A percentile compares a stretch with the other conserved stretches of the same genome.
These are phyloP conservation scores for Ibycter americanus DNA, from an alignment of 2,797 vertebrate genomes.

Conservation along the genomic window DNA sequence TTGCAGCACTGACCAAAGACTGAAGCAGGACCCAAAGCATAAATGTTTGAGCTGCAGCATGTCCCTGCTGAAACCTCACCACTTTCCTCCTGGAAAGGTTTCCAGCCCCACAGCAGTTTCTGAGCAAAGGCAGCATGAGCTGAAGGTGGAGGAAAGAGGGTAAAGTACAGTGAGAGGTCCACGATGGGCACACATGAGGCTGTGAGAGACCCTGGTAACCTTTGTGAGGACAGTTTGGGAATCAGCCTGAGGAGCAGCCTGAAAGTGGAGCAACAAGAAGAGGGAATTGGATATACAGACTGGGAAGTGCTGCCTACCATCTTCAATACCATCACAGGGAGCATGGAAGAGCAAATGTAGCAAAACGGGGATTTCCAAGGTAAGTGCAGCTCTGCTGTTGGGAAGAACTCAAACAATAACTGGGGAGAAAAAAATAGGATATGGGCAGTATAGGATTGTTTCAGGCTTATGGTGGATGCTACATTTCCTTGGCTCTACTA, in stretches of 20 bases:
- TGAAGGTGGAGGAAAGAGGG: not conserved
- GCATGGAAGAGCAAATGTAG: not conserved
- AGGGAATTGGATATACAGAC: fast-evolving
- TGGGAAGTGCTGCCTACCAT: not conserved
- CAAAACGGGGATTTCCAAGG: not conserved
- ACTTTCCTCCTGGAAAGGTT: fast-evolving
- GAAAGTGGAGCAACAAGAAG: not conserved
- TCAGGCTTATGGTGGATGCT: not conserved
- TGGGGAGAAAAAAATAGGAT: not conserved
- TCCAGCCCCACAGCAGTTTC: not conserved
- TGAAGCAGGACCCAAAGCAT: not conserved
- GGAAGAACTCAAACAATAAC: not conserved
- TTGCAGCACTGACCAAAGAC: not conserved
- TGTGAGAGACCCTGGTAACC: not conserved
- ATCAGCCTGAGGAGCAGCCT: not conserved
- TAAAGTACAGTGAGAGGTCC: not conserved
- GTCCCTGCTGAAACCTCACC: not conserved
- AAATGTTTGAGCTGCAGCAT: not conserved
- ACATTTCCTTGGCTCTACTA: not conserved
- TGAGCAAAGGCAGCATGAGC: not conserved
- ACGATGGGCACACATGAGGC: fast-evolving
- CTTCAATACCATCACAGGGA: not conserved
- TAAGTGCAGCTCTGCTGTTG: not conserved
- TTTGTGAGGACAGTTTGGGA: not conserved
- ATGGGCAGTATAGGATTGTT: not conserved